A percentile compares a stretch with the other conserved stretches of the same genome.
These are phyloP conservation scores for Strix aluco DNA, from an alignment of 2,113 vertebrate genomes.

Conservation along the genomic window DNA sequence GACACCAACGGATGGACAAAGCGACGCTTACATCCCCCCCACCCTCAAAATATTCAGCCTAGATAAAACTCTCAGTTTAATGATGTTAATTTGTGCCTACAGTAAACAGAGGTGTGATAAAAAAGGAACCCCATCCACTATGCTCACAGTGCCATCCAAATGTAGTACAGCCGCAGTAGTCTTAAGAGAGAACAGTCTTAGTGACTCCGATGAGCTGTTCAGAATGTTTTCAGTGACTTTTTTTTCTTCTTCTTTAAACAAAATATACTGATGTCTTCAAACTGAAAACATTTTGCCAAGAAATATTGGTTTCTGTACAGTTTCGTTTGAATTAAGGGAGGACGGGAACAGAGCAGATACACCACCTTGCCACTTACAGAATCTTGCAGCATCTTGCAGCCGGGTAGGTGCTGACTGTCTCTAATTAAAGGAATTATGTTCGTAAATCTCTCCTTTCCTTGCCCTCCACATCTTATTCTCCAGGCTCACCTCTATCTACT, in stretches of 20 bases:
- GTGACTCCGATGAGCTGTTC: neutral
- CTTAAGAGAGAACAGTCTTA: neutral
- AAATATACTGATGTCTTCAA: neutral
- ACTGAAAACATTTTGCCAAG: neutral
- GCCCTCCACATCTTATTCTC: neutral
- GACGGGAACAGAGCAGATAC: neutral
- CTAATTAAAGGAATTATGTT: neutral
- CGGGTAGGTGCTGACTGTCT: neutral
- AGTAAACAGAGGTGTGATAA: neutral
- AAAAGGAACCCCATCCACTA: neutral
- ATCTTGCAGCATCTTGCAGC: neutral
- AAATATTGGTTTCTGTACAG: neutral
- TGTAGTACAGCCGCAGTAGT: neutral
- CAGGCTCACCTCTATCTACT: neutral
- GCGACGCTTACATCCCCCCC: neutral
- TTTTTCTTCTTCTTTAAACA: neutral
- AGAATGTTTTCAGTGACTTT: neutral
- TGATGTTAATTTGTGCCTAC: neutral
- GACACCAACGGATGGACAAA: neutral
- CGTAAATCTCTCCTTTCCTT: neutral
- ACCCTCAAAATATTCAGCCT: neutral
- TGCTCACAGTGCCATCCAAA: neutral
- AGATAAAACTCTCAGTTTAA: neutral
- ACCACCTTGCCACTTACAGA: neutral
- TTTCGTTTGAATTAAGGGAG: neutral